Conservation (phyloP, 2,888 invertebrate species). For the Drosophila maculinotata region DNA sequence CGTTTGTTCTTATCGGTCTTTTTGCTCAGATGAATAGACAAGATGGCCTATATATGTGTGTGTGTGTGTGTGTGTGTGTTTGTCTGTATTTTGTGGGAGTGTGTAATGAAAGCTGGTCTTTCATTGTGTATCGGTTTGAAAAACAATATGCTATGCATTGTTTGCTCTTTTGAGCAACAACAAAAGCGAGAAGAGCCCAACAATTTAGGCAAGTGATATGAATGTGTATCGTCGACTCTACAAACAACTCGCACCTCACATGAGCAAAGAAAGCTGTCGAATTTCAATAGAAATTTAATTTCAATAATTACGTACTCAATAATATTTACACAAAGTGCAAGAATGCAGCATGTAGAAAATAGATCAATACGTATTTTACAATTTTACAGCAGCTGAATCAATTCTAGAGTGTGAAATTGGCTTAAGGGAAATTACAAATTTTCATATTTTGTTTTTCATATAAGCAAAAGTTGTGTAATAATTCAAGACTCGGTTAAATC, state of each 20-base stretch:
- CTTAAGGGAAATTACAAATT: neutral
- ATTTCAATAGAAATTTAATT: constrained; percentile 37
- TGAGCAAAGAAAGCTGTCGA: constrained; percentile 47
- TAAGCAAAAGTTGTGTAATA: neutral
- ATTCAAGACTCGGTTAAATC: no score
- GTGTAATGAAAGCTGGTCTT: constrained; percentile 37
- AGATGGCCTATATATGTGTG: constrained; percentile 1
- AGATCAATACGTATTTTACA: constrained; percentile 8
- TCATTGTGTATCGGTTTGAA: constrained; percentile 55
- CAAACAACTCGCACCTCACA: constrained; percentile 27
- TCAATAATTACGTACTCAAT: constrained; percentile 22
- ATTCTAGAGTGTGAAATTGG: constrained; percentile 9
- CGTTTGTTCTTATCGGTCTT: constrained; percentile 43
- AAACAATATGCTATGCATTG: constrained; percentile 70
- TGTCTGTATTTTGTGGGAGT: neutral
- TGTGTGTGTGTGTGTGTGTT: neutral
- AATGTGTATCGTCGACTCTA: constrained; percentile 41
- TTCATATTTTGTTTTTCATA: neutral
- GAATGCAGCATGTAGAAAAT: neutral
- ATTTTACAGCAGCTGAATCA: constrained; percentile 47
- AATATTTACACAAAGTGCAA: constrained; percentile 14
- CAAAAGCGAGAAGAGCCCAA: constrained; percentile 61
- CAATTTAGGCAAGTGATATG: constrained; percentile 65
- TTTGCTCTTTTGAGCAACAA: constrained; percentile 74
- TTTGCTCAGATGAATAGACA: constrained; percentile 56